Evolutionary conservation across 53 echinoderm and acorn worm species (phyloP), one percentile per base, ranked within the genome.

Genomic region (Stichopus horrens): DNA sequence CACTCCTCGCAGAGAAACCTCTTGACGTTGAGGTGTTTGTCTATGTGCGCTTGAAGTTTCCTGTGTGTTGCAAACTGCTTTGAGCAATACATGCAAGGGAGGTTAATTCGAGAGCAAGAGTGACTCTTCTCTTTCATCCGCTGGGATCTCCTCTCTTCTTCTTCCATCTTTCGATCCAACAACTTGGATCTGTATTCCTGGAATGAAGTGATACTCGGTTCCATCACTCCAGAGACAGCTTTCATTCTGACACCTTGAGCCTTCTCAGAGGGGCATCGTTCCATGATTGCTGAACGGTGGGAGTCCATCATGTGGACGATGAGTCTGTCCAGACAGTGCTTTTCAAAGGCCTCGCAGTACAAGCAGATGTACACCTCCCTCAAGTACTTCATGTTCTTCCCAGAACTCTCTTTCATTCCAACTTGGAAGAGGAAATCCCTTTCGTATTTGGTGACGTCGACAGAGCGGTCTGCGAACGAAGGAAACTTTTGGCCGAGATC

Each of bases 1-100:
- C 81, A 81, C 81, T 81, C 81, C 22, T 81, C 81, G 21, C 81
- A 81, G 13, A 81, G 81, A 7, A 81, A 81, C 8, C 81, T 56
- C 57, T 81, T 81, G 18, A 81, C 81, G 19, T 81, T 81, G 56
- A 81, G 55, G 14, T 81, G 85, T 18, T 52, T 85, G 21, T 63
- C 85, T 18, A 51, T 85, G 14, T 85, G 85, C 2, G 37, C 65
- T 65, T 63, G 85, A 23, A 63, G 68, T 52, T 66, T 85, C 5
- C 63, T 67, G 18, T 59, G 37, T 8, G 85, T 85, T 4, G 68
- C 52, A 52, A 85, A 59, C 14, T 52, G 52, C 52, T 85, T 63
- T 65, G 85, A 67, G 18, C 67, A 67, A 14, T 66, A 85, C 7
- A 59, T 8, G 11, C 85, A 85, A 21, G 85, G 85, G 11, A 59